A percentile compares a stretch with the other conserved stretches of the same genome.
Conservation (phyloP, 2,113 vertebrate species). For the Pterophyllum scalare region DNA sequence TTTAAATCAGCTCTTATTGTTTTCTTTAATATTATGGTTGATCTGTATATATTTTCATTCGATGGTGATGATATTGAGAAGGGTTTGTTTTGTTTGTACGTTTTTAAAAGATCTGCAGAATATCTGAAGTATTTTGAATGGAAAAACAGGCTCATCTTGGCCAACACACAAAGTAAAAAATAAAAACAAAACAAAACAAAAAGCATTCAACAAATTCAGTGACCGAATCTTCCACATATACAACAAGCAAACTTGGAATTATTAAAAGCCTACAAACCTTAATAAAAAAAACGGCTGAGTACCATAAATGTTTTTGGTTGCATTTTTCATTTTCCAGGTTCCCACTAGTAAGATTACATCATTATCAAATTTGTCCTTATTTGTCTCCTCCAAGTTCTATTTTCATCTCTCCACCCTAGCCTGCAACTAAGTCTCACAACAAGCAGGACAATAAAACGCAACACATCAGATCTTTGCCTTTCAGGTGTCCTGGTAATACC, state of each 20-base stretch:
- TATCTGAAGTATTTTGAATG: too few species aligned
- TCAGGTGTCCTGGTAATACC: conserved; percentile 70
- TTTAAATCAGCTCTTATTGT: too few species aligned
- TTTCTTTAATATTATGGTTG: too few species aligned
- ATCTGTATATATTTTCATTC: too few species aligned
- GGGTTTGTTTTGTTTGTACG: too few species aligned
- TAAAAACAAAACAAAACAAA: too few species aligned
- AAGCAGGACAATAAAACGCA: conserved; percentile 17
- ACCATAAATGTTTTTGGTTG: not conserved
- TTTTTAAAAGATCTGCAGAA: too few species aligned
- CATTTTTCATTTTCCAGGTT: not conserved
- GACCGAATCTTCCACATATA: not conserved
- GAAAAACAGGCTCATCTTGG: too few species aligned
- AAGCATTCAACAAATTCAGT: not conserved
- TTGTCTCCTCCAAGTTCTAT: conserved; percentile 18
- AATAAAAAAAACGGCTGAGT: not conserved
- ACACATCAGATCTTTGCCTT: conserved; percentile 59
- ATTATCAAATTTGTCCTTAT: conserved; percentile 21
- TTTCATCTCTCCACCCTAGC: conserved; percentile 11
- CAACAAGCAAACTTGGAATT: not conserved
- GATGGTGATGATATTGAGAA: too few species aligned
- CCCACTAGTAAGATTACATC: not conserved
- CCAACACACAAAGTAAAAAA: too few species aligned
- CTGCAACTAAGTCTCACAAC: not conserved
- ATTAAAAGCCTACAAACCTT: not conserved